Base-by-base conservation (phyloP, 2,888 invertebrate genomes). In the Ommatoiulus sabulosus region DNA sequence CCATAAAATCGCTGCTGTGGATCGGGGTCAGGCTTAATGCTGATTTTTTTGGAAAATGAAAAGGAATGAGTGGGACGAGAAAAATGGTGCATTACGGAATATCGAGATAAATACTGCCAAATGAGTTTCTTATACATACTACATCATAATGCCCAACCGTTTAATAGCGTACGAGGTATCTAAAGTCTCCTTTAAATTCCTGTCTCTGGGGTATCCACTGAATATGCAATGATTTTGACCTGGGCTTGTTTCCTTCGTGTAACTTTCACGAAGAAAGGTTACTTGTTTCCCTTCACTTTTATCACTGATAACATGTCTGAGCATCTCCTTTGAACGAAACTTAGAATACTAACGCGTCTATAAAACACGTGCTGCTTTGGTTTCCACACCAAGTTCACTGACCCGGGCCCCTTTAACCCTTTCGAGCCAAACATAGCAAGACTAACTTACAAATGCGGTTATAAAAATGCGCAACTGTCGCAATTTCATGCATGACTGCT, bases 401-500 rank as follows among this genome's bases (percentile, higher is more conserved):
- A 35, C 15, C 80, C 5, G 4, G 48, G 12, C 15, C 35, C 35
- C 80, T 80, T 80, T 80, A 24, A 35, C 80, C 35, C 80, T 35
- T 35, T 80, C 1, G 10, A 7, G 35, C 24, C 24, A 35, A 80
- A 35, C 35, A 4, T 35, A 35, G 15, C 10, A 15, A 80, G 3
- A 15, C 12, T 80, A 80, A 15, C 80, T 35, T 35, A 7, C 80
- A 35, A 80, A 80, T 43, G 80, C 80, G 24, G 80, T 80, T 80
- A 35, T 80, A 80, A 80, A 80, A 80, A 43, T 80, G 24, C 72
- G 1, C 10, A 10, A 80, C 15, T 80, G 80, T 35, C 80, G 35
- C 80, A 80, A 80, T 80, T 80, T 80, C 35, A 43, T 43, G 80
- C 80, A 35, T 80, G 80, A 2, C 80, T 80, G 35, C 80, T 80